Conservation (phyloP, 1,140 invertebrate species). For the Drosophila sucinea region DNA sequence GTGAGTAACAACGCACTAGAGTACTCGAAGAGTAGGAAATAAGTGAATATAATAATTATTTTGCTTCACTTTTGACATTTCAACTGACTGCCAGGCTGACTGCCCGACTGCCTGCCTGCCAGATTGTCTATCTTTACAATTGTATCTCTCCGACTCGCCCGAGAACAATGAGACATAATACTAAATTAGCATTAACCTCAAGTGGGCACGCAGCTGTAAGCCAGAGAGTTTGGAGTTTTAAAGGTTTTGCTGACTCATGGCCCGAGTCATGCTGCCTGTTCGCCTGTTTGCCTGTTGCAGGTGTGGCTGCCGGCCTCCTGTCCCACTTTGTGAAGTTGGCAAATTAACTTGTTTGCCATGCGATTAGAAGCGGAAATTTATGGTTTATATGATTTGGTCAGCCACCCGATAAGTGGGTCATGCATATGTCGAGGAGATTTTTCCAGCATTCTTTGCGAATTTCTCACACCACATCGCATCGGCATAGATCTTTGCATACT, state of each 20-base stretch:
- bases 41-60: constrained; percentile 59
- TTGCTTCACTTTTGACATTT: constrained; percentile 73
- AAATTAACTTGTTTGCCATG: constrained; percentile 72
- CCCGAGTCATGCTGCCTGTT: constrained; percentile 22
- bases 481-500: constrained; percentile 15
- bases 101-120: constrained; percentile 15
- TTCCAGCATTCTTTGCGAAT: constrained; percentile 37
- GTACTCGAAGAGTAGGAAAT: constrained; percentile 18
- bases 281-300: constrained; percentile 49
- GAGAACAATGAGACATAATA: constrained; percentile 59
- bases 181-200: constrained; percentile 70
- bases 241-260: constrained; percentile 31
- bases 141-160: constrained; percentile 43
- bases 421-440: constrained; percentile 33
- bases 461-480: not conserved
- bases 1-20: constrained; percentile 17
- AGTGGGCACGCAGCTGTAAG: constrained; percentile 40
- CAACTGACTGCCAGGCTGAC: constrained; percentile 39
- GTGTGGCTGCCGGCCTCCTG: constrained; percentile 49
- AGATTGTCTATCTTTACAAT: constrained; percentile 48
- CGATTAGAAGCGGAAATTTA: constrained; percentile 73
- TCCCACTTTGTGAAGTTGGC: constrained; percentile 43
- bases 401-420: constrained; percentile 59
- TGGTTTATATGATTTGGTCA: constrained; percentile 65
- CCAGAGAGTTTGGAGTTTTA: not conserved